Percentiles rank a stretch among this genome's conserved stretches.
Evolutionary conservation across 2,888 invertebrate species (phyloP).

Genomic region (Helleia helle): DNA sequence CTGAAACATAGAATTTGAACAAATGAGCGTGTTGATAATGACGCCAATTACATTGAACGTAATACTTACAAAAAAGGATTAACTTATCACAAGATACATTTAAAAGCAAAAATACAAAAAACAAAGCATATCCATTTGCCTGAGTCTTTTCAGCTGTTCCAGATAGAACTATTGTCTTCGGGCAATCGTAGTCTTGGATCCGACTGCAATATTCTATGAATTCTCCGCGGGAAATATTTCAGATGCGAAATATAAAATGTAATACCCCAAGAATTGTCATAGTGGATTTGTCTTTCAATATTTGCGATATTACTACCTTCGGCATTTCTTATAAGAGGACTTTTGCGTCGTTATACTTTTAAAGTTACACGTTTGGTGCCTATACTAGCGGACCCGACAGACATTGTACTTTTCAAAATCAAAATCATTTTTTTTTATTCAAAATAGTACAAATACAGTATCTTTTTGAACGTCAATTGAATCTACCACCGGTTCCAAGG

Average conservation of each 20-base stretch:
- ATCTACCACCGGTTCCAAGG: too few relatives aligned
- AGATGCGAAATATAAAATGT: constrained; percentile 7
- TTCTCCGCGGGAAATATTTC: constrained; percentile 5
- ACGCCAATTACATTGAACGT: not conserved
- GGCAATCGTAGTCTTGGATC: constrained; percentile 2
- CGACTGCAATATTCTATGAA: constrained; percentile 7
- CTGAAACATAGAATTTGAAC: not conserved
- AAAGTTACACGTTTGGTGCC: too few relatives aligned
- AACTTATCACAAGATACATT: constrained; percentile 5
- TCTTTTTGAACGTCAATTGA: too few relatives aligned
- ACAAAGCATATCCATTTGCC: constrained; percentile 6
- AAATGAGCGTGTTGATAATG: not conserved
- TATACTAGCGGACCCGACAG: too few relatives aligned
- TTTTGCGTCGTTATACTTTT: too few relatives aligned
- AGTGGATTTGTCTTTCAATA: constrained; percentile 4
- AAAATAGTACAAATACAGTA: too few relatives aligned
- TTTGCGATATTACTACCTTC: constrained; percentile 3
- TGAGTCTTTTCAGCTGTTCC: not conserved
- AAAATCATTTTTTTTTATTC: too few relatives aligned
- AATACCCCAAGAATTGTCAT: constrained; percentile 9
- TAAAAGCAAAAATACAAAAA: not conserved
- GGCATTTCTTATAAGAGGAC: too few relatives aligned
- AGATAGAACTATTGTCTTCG: constrained; percentile 4
- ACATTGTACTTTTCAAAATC: too few relatives aligned
- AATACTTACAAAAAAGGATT: not conserved